phyloP scores from a whole-genome alignment of 2,888 invertebrate genomes.

The Tillus elongatus region DNA sequence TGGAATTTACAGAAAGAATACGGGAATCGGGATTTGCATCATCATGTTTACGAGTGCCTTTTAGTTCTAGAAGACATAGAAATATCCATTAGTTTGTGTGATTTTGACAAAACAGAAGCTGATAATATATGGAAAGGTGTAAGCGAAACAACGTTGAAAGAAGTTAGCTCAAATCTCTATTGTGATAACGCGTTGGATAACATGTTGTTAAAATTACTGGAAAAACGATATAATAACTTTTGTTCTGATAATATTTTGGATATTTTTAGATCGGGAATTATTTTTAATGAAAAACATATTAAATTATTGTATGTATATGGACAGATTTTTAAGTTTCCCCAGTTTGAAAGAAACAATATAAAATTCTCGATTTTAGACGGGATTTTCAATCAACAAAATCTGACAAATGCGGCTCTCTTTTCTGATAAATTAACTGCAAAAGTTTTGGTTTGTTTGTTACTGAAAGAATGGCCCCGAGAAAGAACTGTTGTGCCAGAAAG shows the following conservation, averaged over 20 bases:
- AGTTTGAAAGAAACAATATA: slow-evolving; percentile 24
- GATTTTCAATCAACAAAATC: too few relatives aligned
- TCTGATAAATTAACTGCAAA: slow-evolving; percentile 20
- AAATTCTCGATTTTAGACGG: slow-evolving; percentile 29
- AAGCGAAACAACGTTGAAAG: slow-evolving; percentile 40
- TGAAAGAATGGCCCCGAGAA: too few relatives aligned
- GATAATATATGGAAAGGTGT: slow-evolving; percentile 36
- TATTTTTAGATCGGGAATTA: slow-evolving; percentile 37
- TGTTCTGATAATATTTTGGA: too few relatives aligned
- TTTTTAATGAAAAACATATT: slow-evolving; percentile 29
- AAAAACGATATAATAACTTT: too few relatives aligned
- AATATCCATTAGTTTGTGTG: slow-evolving; percentile 16
- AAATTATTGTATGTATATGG: slow-evolving; percentile 37
- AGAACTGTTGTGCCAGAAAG: too few relatives aligned
- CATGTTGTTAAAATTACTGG: slow-evolving; percentile 37
- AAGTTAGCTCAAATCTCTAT: slow-evolving; percentile 9
- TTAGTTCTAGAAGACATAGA: slow-evolving; percentile 26
- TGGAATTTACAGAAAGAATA: slow-evolving; percentile 33
- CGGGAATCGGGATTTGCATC: slow-evolving; percentile 33
- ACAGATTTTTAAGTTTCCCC: slow-evolving; percentile 31
- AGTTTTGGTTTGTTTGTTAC: slow-evolving; percentile 29
- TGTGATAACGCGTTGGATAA: slow-evolving; percentile 9
- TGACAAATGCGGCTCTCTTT: slow-evolving; percentile 19
- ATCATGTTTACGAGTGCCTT: slow-evolving; percentile 36
- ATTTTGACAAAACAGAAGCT: slow-evolving; percentile 23